phyloP scores from a whole-genome alignment of 2,888 invertebrate species.

The Harpalus rufipes region DNA sequence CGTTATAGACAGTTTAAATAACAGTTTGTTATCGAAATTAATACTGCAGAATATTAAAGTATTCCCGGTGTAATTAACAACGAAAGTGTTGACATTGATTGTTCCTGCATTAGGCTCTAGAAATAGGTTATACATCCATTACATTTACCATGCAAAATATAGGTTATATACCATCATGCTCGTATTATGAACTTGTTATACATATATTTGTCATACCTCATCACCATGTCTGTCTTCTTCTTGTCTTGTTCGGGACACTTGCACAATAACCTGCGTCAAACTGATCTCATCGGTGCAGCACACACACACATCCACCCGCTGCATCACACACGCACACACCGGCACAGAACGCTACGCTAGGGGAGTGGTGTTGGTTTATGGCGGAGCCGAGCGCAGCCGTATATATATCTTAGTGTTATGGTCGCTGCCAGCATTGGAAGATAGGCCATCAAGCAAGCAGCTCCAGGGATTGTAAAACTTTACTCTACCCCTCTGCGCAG shows the following conservation, averaged over 20 bases:
- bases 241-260: constrained; percentile 48
- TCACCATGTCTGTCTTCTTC: not conserved
- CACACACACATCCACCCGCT: constrained; percentile 46
- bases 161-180: too few species aligned
- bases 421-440: constrained; percentile 84
- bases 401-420: constrained; percentile 82
- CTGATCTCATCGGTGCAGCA: constrained; percentile 54
- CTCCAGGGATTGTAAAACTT: constrained; percentile 82
- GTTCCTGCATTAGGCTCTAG: too few species aligned
- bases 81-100: too few species aligned
- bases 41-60: too few species aligned
- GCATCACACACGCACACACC: constrained; percentile 44
- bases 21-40: too few species aligned
- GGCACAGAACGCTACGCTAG: constrained; percentile 24
- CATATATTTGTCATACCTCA: not conserved
- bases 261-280: constrained; percentile 64
- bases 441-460: constrained; percentile 82
- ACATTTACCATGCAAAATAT: too few species aligned
- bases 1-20: too few species aligned
- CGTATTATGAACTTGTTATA: too few species aligned
- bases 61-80: too few species aligned
- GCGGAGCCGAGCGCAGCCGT: constrained; percentile 81
- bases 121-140: too few species aligned
- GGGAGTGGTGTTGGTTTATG: constrained; percentile 66
- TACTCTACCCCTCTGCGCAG: constrained; percentile 70